Conservation (phyloP, 2,888 invertebrate species). For the Creontiades dilutus region DNA sequence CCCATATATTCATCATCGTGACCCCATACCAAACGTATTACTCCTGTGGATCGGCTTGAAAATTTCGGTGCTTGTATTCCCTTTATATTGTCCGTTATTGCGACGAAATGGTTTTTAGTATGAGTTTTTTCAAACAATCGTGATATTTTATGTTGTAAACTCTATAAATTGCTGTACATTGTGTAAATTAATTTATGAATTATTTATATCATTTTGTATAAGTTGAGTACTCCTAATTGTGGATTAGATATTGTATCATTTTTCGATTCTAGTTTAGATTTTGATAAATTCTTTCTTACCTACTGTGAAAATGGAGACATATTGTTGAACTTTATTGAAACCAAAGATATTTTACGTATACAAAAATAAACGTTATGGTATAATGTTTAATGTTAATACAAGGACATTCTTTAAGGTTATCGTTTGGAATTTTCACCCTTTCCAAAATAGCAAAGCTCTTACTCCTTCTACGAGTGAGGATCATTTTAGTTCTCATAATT, state of each 20-base stretch:
- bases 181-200: conserved; percentile 51
- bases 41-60: neutral
- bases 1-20: neutral
- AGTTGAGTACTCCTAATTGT: conserved; percentile 17
- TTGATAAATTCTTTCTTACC: conserved; percentile 29
- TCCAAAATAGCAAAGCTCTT: no score
- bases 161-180: conserved; percentile 33
- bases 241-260: conserved; percentile 22
- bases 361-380: conserved; percentile 54
- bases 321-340: conserved; percentile 73
- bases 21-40: neutral
- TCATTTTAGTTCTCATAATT: no score
- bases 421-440: neutral
- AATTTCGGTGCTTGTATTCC: neutral
- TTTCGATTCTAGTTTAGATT: conserved; percentile 48
- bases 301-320: conserved; percentile 53
- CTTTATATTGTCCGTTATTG: conserved; percentile 11
- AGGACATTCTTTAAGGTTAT: conserved; percentile 29
- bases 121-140: neutral
- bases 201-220: conserved; percentile 48
- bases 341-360: conserved; percentile 74
- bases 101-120: neutral
- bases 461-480: no score
- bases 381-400: conserved; percentile 67
- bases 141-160: conserved; percentile 23